A percentile compares a stretch with the other conserved stretches of the same genome.
phyloP scores from a whole-genome alignment of 2,797 vertebrate genomes.

The Macroramphosus scolopax region DNA sequence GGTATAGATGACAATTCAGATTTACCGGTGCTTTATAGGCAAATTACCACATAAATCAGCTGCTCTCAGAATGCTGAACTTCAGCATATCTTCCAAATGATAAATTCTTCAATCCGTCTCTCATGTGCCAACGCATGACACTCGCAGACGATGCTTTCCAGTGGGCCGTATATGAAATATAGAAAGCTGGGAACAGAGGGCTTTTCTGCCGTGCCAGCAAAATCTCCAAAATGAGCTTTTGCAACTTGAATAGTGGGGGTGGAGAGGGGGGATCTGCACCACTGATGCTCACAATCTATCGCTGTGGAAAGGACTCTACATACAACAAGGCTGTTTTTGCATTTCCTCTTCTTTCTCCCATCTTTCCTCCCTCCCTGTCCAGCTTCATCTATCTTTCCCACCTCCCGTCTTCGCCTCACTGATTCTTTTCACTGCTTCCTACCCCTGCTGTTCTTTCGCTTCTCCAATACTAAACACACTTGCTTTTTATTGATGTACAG shows the following conservation, averaged over 20 bases:
- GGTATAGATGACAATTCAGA: too few relatives aligned
- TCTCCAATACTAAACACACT: too few relatives aligned
- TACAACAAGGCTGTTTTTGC: constrained; percentile 7
- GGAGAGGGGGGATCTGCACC: constrained; percentile 2
- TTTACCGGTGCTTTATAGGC: too few relatives aligned
- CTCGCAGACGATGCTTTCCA: constrained; percentile 62
- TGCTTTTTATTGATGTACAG: too few relatives aligned
- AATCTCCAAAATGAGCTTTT: constrained; percentile 75
- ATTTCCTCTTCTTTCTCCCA: constrained; percentile 16
- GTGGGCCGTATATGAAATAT: constrained; percentile 75
- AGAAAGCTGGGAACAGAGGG: constrained; percentile 65
- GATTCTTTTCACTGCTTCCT: neutral
- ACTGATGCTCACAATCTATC: constrained; percentile 34
- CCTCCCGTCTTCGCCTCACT: neutral
- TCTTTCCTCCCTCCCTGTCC: neutral
- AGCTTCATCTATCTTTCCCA: neutral
- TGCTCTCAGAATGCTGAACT: constrained; percentile 58
- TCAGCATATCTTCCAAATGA: constrained; percentile 57
- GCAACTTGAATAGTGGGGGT: constrained; percentile 52
- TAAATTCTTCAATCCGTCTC: constrained; percentile 49
- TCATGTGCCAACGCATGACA: constrained; percentile 62
- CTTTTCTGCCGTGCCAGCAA: constrained; percentile 75
- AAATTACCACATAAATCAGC: constrained; percentile 5
- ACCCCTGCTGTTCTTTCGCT: neutral
- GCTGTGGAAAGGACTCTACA: constrained; percentile 11